These are phyloP conservation scores for Gila robusta DNA, from an alignment of 2,797 vertebrate species.

Conservation along the genomic window DNA sequence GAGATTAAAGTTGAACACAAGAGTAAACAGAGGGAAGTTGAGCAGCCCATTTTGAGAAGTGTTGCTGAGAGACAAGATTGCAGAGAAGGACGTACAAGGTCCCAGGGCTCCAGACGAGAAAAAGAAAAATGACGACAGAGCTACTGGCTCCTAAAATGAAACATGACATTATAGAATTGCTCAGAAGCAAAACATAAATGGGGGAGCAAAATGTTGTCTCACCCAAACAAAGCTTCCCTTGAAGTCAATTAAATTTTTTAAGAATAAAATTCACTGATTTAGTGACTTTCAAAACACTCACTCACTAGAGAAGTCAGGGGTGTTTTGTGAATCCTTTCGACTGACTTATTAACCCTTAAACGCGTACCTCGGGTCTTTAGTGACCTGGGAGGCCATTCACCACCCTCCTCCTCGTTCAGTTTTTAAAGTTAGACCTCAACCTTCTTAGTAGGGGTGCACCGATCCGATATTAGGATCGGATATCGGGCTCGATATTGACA, in stretches of 20 bases:
- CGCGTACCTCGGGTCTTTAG: too few species aligned
- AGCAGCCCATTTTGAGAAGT: not conserved
- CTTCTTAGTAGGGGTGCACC: too few species aligned
- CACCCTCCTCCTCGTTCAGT: too few species aligned
- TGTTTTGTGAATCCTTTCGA: not conserved
- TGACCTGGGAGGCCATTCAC: too few species aligned
- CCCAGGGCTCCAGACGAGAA: not conserved
- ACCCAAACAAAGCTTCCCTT: not conserved
- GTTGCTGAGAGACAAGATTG: constrained; percentile 5
- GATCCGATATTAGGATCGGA: too few species aligned
- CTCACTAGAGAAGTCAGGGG: not conserved
- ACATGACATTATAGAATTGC: not conserved
- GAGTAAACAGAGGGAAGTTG: constrained; percentile 18
- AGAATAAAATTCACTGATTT: not conserved
- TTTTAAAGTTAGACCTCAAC: too few species aligned
- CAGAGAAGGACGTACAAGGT: constrained; percentile 22
- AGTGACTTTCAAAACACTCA: not conserved
- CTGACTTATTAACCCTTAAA: not conserved
- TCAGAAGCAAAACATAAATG: not conserved
- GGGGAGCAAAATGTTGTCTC: not conserved
- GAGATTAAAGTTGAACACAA: constrained; percentile 15
- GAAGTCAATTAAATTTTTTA: not conserved
- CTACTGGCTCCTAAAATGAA: not conserved
- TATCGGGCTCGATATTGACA: too few species aligned
- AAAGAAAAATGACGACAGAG: not conserved